Evolutionary conservation across 2,888 invertebrate genomes (phyloP).

Genomic region (Priocnemis perturbator): DNA sequence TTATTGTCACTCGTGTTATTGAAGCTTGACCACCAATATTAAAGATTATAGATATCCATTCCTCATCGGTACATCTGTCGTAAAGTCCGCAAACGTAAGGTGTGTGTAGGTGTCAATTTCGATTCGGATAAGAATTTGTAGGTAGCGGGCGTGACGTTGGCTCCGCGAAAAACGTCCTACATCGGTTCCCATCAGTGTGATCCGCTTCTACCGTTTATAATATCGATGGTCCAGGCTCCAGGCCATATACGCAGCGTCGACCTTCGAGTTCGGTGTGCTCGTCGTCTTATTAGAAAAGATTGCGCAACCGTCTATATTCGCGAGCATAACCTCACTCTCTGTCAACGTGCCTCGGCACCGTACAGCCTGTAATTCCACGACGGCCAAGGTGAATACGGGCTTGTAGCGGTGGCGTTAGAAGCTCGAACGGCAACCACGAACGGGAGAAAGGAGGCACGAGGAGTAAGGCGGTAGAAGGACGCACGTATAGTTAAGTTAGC

Average conservation of each 20-base stretch:
- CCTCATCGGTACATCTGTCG: too few species aligned
- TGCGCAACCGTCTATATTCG: conserved; percentile 42
- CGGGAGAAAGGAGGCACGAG: not conserved
- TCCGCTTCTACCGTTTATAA: too few species aligned
- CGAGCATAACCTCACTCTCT: conserved; percentile 22
- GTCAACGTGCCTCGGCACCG: conserved; percentile 32
- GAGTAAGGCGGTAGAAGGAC: not conserved
- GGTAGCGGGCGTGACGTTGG: too few species aligned
- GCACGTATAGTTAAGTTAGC: not conserved
- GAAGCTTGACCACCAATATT: too few species aligned
- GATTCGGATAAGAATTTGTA: too few species aligned
- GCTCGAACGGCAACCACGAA: not conserved
- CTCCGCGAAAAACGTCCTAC: too few species aligned
- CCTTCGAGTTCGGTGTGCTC: conserved; percentile 39
- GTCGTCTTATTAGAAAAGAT: conserved; percentile 36
- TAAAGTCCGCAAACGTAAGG: too few species aligned
- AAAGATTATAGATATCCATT: too few species aligned
- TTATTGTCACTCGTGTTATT: too few species aligned
- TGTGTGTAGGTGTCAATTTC: too few species aligned
- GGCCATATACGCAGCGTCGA: not conserved
- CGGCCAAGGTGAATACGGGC: conserved; percentile 50
- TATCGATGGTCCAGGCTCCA: too few species aligned
- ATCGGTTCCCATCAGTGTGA: too few species aligned
- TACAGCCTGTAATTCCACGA: conserved; percentile 34
- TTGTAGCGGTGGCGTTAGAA: not conserved